phyloP scores from a whole-genome alignment of 1,140 invertebrate genomes.

The Diorhabda sublineata region DNA sequence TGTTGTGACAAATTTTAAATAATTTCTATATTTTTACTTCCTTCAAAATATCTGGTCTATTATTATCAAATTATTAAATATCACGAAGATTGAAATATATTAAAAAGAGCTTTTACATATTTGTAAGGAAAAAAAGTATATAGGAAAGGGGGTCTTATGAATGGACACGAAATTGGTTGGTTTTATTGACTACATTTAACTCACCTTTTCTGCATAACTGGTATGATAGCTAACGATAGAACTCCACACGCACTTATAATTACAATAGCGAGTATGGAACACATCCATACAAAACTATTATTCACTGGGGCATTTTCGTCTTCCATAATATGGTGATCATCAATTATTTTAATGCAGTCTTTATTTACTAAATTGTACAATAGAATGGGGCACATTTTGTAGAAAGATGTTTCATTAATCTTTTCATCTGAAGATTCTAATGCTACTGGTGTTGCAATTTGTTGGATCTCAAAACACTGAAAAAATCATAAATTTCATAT shows the following conservation, averaged over 20 bases:
- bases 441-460: neutral
- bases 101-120: no score
- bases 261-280: constrained; percentile 73
- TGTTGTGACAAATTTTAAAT: no score
- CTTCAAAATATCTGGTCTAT: no score
- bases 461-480: constrained; percentile 26
- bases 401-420: constrained; percentile 30
- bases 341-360: neutral
- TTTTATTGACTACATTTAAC: neutral
- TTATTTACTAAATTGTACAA: constrained; percentile 34
- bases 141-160: no score
- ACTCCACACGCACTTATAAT: constrained; percentile 81
- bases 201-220: constrained; percentile 77
- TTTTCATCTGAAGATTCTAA: neutral
- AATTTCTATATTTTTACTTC: no score
- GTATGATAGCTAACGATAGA: constrained; percentile 79
- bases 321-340: neutral
- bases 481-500: neutral
- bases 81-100: no score
- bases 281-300: constrained; percentile 60
- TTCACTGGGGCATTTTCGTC: constrained; percentile 11
- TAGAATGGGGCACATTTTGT: constrained; percentile 37
- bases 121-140: no score
- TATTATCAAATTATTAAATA: no score
- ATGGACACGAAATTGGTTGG: no score